Percentiles rank a stretch among this genome's conserved stretches.
Conservation (phyloP, 2,888 invertebrate genomes). For the Lagria hirta region DNA sequence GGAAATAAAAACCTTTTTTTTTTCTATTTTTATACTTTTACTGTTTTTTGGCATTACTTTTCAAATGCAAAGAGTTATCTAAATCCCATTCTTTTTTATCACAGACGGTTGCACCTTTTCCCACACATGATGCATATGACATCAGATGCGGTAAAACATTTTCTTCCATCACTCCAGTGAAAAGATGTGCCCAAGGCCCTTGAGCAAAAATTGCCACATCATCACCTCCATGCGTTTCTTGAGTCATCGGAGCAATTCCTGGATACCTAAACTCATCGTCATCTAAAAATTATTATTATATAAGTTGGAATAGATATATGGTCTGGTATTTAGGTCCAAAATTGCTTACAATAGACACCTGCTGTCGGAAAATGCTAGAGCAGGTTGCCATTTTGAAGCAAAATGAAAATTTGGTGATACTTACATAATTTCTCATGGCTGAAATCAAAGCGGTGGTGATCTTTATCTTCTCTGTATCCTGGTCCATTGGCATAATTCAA, state of each 20-base stretch:
- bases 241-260: constrained; percentile 59
- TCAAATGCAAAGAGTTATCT: no score
- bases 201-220: constrained; percentile 77
- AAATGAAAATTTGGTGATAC: no score
- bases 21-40: no score
- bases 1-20: no score
- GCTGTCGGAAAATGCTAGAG: neutral
- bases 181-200: constrained; percentile 79
- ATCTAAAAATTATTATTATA: constrained; percentile 43
- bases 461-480: constrained; percentile 55
- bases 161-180: constrained; percentile 78
- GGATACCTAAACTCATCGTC: constrained; percentile 58
- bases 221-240: constrained; percentile 75
- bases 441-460: constrained; percentile 59
- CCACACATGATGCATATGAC: constrained; percentile 74
- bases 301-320: no score
- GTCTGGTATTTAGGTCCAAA: neutral
- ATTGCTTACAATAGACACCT: no score
- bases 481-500: constrained; percentile 75
- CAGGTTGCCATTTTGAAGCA: neutral
- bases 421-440: constrained; percentile 52
- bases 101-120: constrained; percentile 55
- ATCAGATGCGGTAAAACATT: constrained; percentile 75
- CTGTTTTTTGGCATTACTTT: no score
- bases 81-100: constrained; percentile 14